These are phyloP conservation scores for Orestias chungarensis DNA, from an alignment of 2,797 vertebrate species.

Conservation along the genomic window DNA sequence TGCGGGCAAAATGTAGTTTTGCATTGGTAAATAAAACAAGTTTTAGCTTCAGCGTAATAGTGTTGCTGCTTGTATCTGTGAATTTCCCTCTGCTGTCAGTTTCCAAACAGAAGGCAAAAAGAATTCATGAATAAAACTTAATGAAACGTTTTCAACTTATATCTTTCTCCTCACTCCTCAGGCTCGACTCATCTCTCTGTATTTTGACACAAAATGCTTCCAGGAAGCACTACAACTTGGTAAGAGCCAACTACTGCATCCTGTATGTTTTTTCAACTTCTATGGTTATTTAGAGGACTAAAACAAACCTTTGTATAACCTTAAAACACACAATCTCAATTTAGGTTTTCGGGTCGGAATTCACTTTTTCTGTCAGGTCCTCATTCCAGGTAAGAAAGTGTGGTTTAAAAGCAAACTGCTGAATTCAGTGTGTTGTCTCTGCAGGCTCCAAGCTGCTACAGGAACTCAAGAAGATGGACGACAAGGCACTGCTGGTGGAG, in stretches of 20 bases:
- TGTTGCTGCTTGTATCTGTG: neutral
- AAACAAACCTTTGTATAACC: neutral
- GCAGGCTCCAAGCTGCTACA: conserved; percentile 92
- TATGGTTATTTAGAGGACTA: neutral
- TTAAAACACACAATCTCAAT: neutral
- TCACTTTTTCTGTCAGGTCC: too few relatives aligned
- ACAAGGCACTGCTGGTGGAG: conserved; percentile 97
- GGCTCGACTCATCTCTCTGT: conserved; percentile 96
- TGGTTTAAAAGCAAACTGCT: neutral
- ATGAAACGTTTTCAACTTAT: too few relatives aligned
- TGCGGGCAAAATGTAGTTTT: neutral
- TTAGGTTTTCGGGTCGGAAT: neutral
- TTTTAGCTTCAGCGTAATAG: neutral
- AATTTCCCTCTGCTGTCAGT: neutral
- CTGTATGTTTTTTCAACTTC: neutral
- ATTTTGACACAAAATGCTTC: conserved; percentile 98
- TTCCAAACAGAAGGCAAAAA: neutral
- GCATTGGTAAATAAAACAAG: too few relatives aligned
- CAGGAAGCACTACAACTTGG: conserved; percentile 95
- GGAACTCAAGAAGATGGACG: conserved; percentile 99
- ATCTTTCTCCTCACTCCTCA: conserved; percentile 57
- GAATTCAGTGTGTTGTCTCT: neutral
- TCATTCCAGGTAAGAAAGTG: neutral
- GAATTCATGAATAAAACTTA: too few relatives aligned
- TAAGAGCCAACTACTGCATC: conserved; percentile 67